Base-by-base conservation (phyloP, 1,140 invertebrate species). In the Meloidogyne hapla region DNA sequence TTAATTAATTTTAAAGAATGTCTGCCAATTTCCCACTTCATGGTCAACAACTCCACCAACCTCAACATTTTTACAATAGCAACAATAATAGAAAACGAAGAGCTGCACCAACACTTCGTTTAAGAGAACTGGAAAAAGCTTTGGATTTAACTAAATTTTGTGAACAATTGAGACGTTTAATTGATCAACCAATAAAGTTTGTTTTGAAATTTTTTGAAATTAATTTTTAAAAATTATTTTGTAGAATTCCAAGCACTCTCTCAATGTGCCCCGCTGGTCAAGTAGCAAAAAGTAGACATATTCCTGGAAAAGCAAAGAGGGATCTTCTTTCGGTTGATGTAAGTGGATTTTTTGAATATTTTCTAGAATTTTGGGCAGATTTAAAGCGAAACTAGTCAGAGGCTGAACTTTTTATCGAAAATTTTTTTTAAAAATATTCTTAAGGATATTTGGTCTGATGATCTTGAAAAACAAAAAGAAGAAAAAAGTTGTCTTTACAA, bases 141-240 rank as follows among this genome's bases (percentile, higher is more conserved):
- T 65, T 84, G 74, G 82, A 84, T 64, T 48, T 84, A 66, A 84
- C 83, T 3, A 75, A 66, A 65, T 84, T 69, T 67, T 79, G 85
- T 56, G 63, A 83, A 23, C 81, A 83, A 63, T 40, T 83, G n/a
- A 65, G 82, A 64, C 33, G 56, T 15, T 75, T 83, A 42, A 80
- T 83, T 40, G 67, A 80, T 25, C 81, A 83, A 38, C 81, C 81
- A 21, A 83, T 83, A 12, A 83, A 84, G 81, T 83, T 45, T 13
- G 83, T 62, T 65, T 45, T 45, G 25, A 48, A 77, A 23, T 26
- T 26, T 33, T 68, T 48, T 42, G 25, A 3, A 33, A n/a, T n/a
- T n/a, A n/a, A n/a, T n/a, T n/a, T n/a, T n/a, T n/a, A n/a, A n/a
- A n/a, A n/a, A n/a, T n/a, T n/a, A n/a, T n/a, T 73, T 75, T 79